Evolutionary conservation across 2,113 vertebrate species (phyloP), one percentile per base, ranked within the genome.

Genomic region (Xenopus laevis): DNA sequence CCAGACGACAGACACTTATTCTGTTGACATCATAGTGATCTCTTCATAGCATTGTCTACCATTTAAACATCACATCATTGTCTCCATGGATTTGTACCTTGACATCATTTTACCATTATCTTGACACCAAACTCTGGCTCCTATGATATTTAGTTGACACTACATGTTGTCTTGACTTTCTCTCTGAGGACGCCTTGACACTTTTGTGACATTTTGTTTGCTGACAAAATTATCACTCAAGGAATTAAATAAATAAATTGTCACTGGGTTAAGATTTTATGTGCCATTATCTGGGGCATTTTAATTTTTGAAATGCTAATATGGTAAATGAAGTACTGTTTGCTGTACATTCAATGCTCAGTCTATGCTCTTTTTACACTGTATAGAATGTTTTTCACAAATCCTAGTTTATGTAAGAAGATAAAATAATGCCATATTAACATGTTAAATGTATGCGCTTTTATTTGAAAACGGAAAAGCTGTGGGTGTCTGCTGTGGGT

Each of bases 91-190:
- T 70, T 70, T 77, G 66, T 77, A 70, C 58, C 46, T 70, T 77
- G 74, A 70, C 74, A 77, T 77, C 70, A 77, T 77, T 69, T 77
- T 46, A 47, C 67, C 60, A 70, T 70, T 77, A 77, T 69, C 74
- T 69, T 70, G 59, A 75, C 73, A 75, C 68, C 73, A 75, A 75
- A 75, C 65, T 33, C 57, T 68, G 27, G 47, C 74, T 64, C 64
- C 50, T 47, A 77, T 77, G 47, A 77, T 77, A 77, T 70, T 77
- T 68, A 23, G 74, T 57, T 77, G 74, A 77, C 66, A 70, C 62
- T 64, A 77, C 74, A 77, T 70, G 74, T 33, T 57, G 66, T 53
- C 67, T 63, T 57, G 59, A 57, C 21, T 69, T 55, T 53, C 67
- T 76, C 74, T 76, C 74, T 70, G 23, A 76, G 67, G 74, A 50